Evolutionary conservation across 2,797 vertebrate species (phyloP), one percentile per base, ranked within the genome.

Genomic region (Kryptopterus vitreolus): DNA sequence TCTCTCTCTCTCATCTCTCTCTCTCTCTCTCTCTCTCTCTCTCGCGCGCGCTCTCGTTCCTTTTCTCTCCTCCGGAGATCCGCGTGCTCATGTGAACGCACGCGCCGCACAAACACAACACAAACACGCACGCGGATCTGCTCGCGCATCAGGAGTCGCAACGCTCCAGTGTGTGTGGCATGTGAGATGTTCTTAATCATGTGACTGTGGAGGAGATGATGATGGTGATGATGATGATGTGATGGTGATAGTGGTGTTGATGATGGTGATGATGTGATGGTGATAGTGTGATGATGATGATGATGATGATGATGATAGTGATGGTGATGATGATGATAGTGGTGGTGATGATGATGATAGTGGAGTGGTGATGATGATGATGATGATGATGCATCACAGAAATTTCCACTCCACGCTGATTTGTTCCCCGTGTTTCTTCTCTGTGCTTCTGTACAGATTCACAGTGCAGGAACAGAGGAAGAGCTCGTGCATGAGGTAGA

Each of bases 1-100:
- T 38, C 38, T 38, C 38, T 38, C 4, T 38, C 35, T 38, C 35
- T 38, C 24, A 73, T 80, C 71, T n/a, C 75, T 76, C 73, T 72
- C 79, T 38, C 35, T 38, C 38, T n/a, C n/a, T n/a, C n/a, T n/a
- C n/a, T n/a, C n/a, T n/a, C n/a, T n/a, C n/a, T n/a, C n/a, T n/a
- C n/a, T n/a, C 31, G 80, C 83, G 76, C 75, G 79, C 73, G 79
- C 81, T n/a, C n/a, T n/a, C n/a, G n/a, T n/a, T n/a, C n/a, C n/a
- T n/a, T n/a, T n/a, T n/a, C n/a, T n/a, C n/a, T n/a, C n/a, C n/a
- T n/a, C n/a, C n/a, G n/a, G n/a, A n/a, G n/a, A n/a, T n/a, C n/a
- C n/a, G n/a, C n/a, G n/a, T n/a, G n/a, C n/a, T 38, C 38, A 38
- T 9, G 38, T 38, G 38, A 38, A 38, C 38, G 38, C 38, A 6